A percentile compares a stretch with the other conserved stretches of the same genome.
phyloP scores from a whole-genome alignment of 2,888 invertebrate species.

The Seladonia tumulorum region DNA sequence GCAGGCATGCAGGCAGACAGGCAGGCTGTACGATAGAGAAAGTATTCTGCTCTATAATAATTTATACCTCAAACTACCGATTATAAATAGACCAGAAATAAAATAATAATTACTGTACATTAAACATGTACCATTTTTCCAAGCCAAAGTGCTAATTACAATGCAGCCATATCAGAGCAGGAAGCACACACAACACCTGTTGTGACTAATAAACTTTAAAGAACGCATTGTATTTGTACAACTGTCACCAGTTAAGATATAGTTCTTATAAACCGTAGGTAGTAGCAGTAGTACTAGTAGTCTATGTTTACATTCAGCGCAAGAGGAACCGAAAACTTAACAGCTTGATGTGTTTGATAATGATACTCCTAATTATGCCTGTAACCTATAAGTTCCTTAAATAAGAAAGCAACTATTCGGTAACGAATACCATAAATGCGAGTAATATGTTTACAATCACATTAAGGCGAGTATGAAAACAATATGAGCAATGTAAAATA shows the following conservation, averaged over 20 bases:
- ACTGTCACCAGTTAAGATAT: constrained; percentile 16
- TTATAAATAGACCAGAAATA: constrained; percentile 43
- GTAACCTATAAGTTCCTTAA: constrained; percentile 36
- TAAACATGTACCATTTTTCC: constrained; percentile 48
- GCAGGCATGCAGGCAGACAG: constrained; percentile 72
- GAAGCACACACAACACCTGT: constrained; percentile 47
- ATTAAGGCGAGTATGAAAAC: constrained; percentile 11
- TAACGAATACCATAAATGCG: constrained; percentile 5
- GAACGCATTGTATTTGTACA: constrained; percentile 21
- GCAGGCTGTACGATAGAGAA: constrained; percentile 67
- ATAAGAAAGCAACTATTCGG: constrained; percentile 12
- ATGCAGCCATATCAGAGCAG: constrained; percentile 55
- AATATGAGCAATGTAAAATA: constrained; percentile 15
- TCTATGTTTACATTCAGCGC: constrained; percentile 16
- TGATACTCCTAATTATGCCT: constrained; percentile 39
- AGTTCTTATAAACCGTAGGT: constrained; percentile 5
- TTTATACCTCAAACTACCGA: constrained; percentile 34
- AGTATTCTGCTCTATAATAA: constrained; percentile 44
- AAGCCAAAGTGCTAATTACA: constrained; percentile 48
- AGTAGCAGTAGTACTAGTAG: constrained; percentile 2
- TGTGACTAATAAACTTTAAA: constrained; percentile 27
- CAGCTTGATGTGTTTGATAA: constrained; percentile 13
- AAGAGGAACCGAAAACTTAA: constrained; percentile 18
- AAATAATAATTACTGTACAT: constrained; percentile 47
- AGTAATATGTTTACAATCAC: constrained; percentile 9